These are phyloP conservation scores for Herminia tarsipennalis DNA, from an alignment of 2,888 invertebrate genomes.

Conservation along the genomic window DNA sequence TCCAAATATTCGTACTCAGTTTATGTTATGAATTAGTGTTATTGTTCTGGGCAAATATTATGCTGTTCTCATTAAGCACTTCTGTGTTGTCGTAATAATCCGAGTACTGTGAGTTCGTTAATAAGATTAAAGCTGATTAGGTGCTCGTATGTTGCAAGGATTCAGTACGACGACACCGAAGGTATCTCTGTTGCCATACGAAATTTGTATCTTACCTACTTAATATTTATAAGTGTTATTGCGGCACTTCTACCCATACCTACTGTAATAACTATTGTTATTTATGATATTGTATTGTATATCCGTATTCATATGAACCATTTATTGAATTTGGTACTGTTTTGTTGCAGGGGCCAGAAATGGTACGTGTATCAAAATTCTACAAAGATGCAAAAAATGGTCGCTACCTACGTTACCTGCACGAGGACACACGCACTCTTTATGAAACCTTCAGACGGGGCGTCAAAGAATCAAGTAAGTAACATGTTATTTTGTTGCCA, in stretches of 20 bases:
- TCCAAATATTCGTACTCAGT: no score
- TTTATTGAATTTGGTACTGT: conserved; percentile 3
- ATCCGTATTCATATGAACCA: neutral
- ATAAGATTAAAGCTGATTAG: conserved; percentile 74
- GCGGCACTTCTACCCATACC: no score
- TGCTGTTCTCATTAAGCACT: conserved; percentile 28
- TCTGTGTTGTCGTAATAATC: conserved; percentile 31
- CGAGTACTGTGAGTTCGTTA: conserved; percentile 45
- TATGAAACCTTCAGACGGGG: conserved; percentile 97
- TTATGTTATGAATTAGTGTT: no score
- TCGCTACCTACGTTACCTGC: conserved; percentile 92
- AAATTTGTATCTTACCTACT: neutral
- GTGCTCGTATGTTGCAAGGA: conserved; percentile 59
- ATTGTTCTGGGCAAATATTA: no score
- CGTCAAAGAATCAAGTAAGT: conserved; percentile 95
- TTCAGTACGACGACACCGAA: conserved; percentile 68
- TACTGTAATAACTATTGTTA: no score
- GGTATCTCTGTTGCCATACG: conserved; percentile 13
- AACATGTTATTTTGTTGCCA: no score
- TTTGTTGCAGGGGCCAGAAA: conserved; percentile 92
- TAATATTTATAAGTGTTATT: no score
- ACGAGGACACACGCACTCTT: conserved; percentile 94
- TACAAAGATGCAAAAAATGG: conserved; percentile 96
- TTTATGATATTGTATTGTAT: neutral
- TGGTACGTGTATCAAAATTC: conserved; percentile 95